Conservation (phyloP, 2,797 vertebrate genomes). For the Denticeps clupeoides region DNA sequence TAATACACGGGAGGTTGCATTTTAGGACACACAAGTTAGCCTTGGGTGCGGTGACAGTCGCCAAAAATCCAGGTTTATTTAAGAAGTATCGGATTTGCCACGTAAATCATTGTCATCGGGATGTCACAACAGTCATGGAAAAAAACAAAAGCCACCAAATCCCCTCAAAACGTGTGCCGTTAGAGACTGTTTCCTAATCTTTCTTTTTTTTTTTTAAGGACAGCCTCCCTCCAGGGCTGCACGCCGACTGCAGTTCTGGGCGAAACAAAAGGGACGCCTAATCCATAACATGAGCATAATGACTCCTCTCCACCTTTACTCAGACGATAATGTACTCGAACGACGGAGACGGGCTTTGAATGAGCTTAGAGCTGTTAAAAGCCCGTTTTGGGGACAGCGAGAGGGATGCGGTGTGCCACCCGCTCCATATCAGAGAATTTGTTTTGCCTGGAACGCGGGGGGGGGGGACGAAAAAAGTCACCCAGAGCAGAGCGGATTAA, state of each 20-base stretch:
- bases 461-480: slow-evolving; percentile 31
- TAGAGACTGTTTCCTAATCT: too few relatives aligned
- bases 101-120: background rate
- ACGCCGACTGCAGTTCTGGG: background rate
- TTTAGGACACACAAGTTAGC: background rate
- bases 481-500: slow-evolving; percentile 40
- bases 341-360: too few relatives aligned
- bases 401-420: slow-evolving; percentile 26
- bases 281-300: too few relatives aligned
- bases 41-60: too few relatives aligned
- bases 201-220: too few relatives aligned
- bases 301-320: too few relatives aligned
- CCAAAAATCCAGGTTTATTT: slow-evolving; percentile 51
- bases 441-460: slow-evolving; percentile 37
- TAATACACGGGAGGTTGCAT: background rate
- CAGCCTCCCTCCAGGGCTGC: background rate
- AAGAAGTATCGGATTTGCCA: slow-evolving; percentile 43
- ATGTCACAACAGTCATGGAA: background rate
- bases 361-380: too few relatives aligned
- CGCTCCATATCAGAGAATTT: slow-evolving; percentile 24
- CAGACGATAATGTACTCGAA: too few relatives aligned
- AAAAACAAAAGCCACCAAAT: slow-evolving; percentile 4
- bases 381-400: too few relatives aligned
- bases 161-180: background rate
- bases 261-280: background rate